These are phyloP conservation scores for Schizopygopsis pylzovi DNA, from an alignment of 2,797 vertebrate genomes.

Conservation along the genomic window DNA sequence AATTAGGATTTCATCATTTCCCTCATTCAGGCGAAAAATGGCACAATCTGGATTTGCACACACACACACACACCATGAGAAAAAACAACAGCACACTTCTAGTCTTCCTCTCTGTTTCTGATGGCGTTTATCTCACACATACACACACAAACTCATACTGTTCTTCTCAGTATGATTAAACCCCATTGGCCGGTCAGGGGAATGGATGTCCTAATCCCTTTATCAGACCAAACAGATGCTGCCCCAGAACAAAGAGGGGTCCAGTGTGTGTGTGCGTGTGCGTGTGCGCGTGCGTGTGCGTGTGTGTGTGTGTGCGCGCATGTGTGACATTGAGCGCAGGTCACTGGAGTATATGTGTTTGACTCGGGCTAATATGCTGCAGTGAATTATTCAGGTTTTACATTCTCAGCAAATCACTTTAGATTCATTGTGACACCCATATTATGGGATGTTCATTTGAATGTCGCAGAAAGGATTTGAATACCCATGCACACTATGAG, in stretches of 20 bases:
- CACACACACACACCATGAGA: conserved; percentile 7
- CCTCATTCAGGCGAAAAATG: conserved; percentile 76
- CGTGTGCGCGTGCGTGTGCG: conserved; percentile 33
- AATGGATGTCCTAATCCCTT: conserved; percentile 63
- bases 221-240: conserved; percentile 62
- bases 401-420: conserved; percentile 43
- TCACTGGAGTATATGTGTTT: conserved; percentile 52
- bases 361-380: conserved; percentile 63
- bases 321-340: conserved; percentile 40
- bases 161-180: conserved; percentile 41
- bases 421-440: conserved; percentile 50
- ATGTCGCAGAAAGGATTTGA: not conserved
- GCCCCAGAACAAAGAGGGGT: conserved; percentile 57
- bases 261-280: conserved; percentile 36
- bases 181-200: conserved; percentile 48
- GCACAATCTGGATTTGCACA: conserved; percentile 70
- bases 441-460: conserved; percentile 58
- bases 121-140: conserved; percentile 63
- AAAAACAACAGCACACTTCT: not conserved
- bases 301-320: conserved; percentile 27
- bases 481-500: not conserved
- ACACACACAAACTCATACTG: not conserved
- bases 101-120: conserved; percentile 43
- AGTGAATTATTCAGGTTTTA: conserved; percentile 64
- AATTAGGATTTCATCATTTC: conserved; percentile 84